Evolutionary conservation across 2,888 invertebrate species (phyloP), one percentile per base, ranked within the genome.

Genomic region (Drosophila aldrichi): DNA sequence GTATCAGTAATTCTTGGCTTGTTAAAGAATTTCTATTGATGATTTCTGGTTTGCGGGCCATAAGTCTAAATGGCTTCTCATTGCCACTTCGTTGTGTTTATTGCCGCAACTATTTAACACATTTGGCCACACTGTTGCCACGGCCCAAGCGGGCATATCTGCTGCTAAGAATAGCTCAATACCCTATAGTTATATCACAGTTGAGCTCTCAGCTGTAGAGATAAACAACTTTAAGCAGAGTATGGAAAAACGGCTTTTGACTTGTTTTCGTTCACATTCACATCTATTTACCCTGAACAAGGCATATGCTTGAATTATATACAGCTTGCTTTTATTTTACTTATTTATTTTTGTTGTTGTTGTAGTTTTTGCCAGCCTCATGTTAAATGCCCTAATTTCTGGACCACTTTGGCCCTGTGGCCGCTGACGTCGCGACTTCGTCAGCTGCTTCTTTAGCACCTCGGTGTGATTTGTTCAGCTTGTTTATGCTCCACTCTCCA

Each of bases 371-470:
- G 62, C 65, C 77, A 79, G 66, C 64, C 64, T 65, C 75, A 68
- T 89, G 90, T 80, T 87, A 89, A 89, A 89, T 84, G 90, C 74
- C 90, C 90, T 90, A 82, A 89, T 85, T 90, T 83, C 59, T 57
- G 36, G 54, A 41, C 74, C 56, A 57, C 54, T 61, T 54, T 32
- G 51, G 57, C 51, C 52, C 34, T 48, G 57, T 54, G n/a, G 20
- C 20, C 44, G 38, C 32, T 46, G 60, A 57, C 14, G 20, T n/a
- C 44, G 38, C 25, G 41, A 16, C 10, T 32, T 32, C 56, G 60
- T 38, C 40, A 29, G 49, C 57, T 52, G 54, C 41, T 62, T 64
- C 70, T 67, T 88, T 83, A 82, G 74, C 88, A 83, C 82, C 82
- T 74, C 48, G 58, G 69, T 85, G 88, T 43, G 79, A 83, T 70